Percentiles rank a stretch among this genome's conserved stretches.
phyloP scores from a whole-genome alignment of 2,113 vertebrate genomes.

The Irena cyanogastra region DNA sequence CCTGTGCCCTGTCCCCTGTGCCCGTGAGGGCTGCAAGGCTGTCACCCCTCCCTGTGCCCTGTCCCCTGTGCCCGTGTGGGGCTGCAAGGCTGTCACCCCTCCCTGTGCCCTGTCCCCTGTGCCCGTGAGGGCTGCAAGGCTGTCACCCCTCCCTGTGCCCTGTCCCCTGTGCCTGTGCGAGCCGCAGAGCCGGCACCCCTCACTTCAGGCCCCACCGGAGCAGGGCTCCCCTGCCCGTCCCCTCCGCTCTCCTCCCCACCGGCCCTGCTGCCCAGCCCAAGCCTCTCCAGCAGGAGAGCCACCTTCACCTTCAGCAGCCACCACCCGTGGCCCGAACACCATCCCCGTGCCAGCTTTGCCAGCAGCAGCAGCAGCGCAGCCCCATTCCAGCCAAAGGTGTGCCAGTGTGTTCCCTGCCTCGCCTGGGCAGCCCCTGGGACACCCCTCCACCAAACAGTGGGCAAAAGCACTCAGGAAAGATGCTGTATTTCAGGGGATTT shows the following conservation, averaged over 20 bases:
- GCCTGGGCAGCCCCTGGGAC: background rate
- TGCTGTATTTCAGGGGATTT: background rate
- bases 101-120: too few species aligned
- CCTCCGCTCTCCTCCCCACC: background rate
- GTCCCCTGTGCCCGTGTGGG: too few species aligned
- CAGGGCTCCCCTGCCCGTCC: background rate
- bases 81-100: too few species aligned
- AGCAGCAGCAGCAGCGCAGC: background rate
- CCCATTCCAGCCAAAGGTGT: background rate
- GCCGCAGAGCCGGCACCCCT: background rate
- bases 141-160: too few species aligned
- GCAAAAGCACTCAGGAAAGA: background rate
- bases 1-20: too few species aligned
- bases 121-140: too few species aligned
- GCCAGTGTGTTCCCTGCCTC: background rate
- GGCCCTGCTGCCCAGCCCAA: background rate
- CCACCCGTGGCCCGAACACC: accelerated
- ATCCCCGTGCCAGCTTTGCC: accelerated
- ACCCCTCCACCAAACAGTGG: accelerated
- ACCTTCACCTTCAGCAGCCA: background rate
- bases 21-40: too few species aligned
- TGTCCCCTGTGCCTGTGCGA: background rate
- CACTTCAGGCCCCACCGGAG: background rate
- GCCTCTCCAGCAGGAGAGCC: background rate
- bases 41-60: too few species aligned